A percentile compares a stretch with the other conserved stretches of the same genome.
Evolutionary conservation across 1,140 invertebrate species (phyloP).

Genomic region (Ostrea denselamellosa): DNA sequence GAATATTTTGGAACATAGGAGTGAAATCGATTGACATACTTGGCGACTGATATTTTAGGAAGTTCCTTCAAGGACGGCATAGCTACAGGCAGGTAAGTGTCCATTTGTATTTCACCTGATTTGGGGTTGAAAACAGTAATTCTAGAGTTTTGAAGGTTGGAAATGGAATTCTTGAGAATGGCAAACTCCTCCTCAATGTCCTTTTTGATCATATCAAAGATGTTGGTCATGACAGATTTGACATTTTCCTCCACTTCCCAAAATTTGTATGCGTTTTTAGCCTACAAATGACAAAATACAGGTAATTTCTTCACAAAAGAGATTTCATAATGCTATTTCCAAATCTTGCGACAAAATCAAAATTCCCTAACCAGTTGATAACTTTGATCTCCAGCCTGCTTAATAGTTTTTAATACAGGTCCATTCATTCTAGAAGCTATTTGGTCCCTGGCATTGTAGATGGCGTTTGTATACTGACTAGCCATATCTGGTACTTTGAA

Average conservation of each 20-base stretch:
- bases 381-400: background rate
- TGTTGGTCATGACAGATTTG: slow-evolving; percentile 39
- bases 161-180: slow-evolving; percentile 50
- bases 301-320: background rate
- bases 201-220: slow-evolving; percentile 51
- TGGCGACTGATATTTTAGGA: slow-evolving; percentile 11
- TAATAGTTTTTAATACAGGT: slow-evolving; percentile 12
- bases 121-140: slow-evolving; percentile 88
- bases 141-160: slow-evolving; percentile 60
- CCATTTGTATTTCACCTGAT: slow-evolving; percentile 87
- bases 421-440: slow-evolving; percentile 53
- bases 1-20: slow-evolving; percentile 25
- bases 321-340: too few relatives aligned
- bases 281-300: slow-evolving; percentile 48
- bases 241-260: slow-evolving; percentile 65
- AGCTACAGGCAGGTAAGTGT: slow-evolving; percentile 92
- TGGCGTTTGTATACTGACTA: slow-evolving; percentile 57
- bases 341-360: background rate
- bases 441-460: slow-evolving; percentile 57
- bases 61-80: slow-evolving; percentile 92
- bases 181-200: slow-evolving; percentile 57
- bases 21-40: background rate
- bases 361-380: slow-evolving; percentile 47
- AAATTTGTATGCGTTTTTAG: slow-evolving; percentile 60
- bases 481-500: background rate